These are phyloP conservation scores for Phyllostomus discolor DNA, from an alignment of 2,113 vertebrate genomes.

Conservation along the genomic window DNA sequence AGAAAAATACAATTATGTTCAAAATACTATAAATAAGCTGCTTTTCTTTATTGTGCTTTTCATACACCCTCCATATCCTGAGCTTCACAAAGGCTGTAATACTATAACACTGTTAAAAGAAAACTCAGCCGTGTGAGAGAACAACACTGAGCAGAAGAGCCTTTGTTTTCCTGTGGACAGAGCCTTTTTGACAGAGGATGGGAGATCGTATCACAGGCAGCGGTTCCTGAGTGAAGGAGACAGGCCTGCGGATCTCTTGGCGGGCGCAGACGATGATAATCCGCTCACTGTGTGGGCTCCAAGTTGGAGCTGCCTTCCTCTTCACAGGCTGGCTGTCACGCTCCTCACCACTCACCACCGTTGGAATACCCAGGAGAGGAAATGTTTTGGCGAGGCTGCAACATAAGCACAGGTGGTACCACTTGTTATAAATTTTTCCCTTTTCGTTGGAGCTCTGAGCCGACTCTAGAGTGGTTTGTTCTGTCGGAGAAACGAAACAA, in stretches of 20 bases:
- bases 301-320: neutral
- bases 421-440: neutral
- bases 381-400: neutral
- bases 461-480: neutral
- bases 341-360: neutral
- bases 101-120: constrained; percentile 41
- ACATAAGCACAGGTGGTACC: neutral
- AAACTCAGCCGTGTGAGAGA: neutral
- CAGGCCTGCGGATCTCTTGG: neutral
- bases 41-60: constrained; percentile 40
- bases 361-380: neutral
- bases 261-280: fast-evolving
- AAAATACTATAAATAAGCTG: constrained; percentile 26
- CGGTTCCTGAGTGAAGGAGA: neutral
- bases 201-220: constrained; percentile 12
- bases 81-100: constrained; percentile 22
- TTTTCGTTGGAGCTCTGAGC: neutral
- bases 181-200: neutral
- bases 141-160: neutral
- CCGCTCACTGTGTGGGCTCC: neutral
- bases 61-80: neutral
- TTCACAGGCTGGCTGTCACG: neutral
- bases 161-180: constrained; percentile 56
- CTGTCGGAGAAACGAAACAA: neutral
- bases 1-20: constrained; percentile 14